A percentile compares a stretch with the other conserved stretches of the same genome.
These are phyloP conservation scores for Stictocephala bisonia DNA, from an alignment of 2,888 invertebrate genomes.

Conservation along the genomic window DNA sequence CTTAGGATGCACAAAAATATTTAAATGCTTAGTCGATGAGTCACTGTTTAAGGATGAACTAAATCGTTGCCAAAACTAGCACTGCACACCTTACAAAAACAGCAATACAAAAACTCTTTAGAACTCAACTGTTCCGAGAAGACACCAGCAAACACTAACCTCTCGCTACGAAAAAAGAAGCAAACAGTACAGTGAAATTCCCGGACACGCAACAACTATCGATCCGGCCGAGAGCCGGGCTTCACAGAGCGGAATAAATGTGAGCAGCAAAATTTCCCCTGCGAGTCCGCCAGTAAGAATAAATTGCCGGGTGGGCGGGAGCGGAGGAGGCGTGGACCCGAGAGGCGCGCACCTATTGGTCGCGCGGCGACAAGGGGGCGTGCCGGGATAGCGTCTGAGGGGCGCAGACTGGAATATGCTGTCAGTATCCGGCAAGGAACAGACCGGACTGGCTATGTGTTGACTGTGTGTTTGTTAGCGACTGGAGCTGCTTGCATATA, in stretches of 20 bases:
- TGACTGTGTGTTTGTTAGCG: conserved; percentile 22
- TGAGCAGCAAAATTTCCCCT: conserved; percentile 29
- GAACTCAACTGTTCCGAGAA: too few species aligned
- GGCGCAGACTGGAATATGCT: conserved; percentile 44
- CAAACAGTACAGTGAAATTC: conserved; percentile 41
- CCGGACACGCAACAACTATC: conserved; percentile 41
- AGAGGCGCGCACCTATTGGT: neutral
- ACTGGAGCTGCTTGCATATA: neutral
- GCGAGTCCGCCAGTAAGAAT: conserved; percentile 20
- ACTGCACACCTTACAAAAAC: too few species aligned
- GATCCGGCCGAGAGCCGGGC: conserved; percentile 42
- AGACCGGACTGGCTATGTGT: conserved; percentile 17
- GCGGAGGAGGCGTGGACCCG: neutral
- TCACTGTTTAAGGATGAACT: too few species aligned
- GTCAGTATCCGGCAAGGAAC: conserved; percentile 44
- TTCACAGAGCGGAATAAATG: conserved; percentile 47
- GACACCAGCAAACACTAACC: neutral
- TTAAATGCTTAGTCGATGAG: too few species aligned
- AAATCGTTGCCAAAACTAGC: too few species aligned
- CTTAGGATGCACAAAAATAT: too few species aligned
- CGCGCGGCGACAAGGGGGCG: neutral
- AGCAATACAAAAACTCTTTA: too few species aligned
- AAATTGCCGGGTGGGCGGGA: conserved; percentile 11
- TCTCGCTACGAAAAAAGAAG: conserved; percentile 21
- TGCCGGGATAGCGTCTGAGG: neutral